Evolutionary conservation across 2,888 invertebrate genomes (phyloP), one percentile per base, ranked within the genome.

Genomic region (Harpalus rufipes): DNA sequence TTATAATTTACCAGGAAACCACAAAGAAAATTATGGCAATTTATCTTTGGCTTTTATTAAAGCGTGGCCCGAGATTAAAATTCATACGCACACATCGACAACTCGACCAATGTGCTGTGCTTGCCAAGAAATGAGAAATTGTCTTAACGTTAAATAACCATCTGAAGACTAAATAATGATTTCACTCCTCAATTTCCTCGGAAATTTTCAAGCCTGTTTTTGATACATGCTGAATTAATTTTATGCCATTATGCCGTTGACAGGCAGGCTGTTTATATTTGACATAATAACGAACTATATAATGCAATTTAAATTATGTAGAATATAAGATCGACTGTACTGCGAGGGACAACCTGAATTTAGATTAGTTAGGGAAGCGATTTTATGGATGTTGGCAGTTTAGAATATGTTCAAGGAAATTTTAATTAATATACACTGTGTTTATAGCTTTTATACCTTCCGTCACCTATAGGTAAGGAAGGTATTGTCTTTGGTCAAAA

Each of bases 1-100:
- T 84, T 84, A 84, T 84, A 84, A 84, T 84, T 84, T 78, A 56
- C 78, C 74, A 58, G 78, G n/a, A 78, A 84, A 84, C 84, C 84
- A 39, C 78, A 84, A 76, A 65, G 84, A 78, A 84, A 84, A 84
- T 84, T 78, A 84, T 78, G 44, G 84, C 84, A 84, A 84, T 84
- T 84, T 84, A 84, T 84, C 84, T 84, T 84, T 74, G 78, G 84
- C 63, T 78, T 84, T 78, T 78, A 78, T 84, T 84, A 84, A 78
- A 84, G 84, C 84, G 78, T 78, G 44, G 59, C 25, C 78, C 56
- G 65, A 91, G 91, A 91, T 90, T 89, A 91, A 91, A 90, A 90
- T 89, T 91, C 90, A 91, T 91, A 91, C 90, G 89, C 90, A 74
- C 89, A 91, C 81, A 81, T 76, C 72, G 84, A 63, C 81, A 74